Evolutionary conservation across 2,113 vertebrate species (phyloP).

Genomic region (Propithecus coquereli): DNA sequence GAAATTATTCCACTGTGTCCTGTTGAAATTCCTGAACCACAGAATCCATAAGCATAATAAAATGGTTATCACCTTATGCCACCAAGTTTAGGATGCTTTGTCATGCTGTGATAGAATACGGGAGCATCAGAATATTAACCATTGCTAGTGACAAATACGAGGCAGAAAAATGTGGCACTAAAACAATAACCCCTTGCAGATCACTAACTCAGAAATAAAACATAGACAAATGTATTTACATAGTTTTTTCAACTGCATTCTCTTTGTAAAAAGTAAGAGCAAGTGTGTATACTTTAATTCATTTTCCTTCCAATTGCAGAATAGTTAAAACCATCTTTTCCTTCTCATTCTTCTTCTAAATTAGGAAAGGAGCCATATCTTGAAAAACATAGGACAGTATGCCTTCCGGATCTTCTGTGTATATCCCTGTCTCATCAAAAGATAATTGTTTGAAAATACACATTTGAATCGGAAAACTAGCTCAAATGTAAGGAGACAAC

Average conservation of each 20-base stretch:
- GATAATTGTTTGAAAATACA: slow-evolving; percentile 53
- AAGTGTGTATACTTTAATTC: not conserved
- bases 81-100: not conserved
- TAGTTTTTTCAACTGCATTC: not conserved
- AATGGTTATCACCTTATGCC: not conserved
- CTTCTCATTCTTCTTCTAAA: not conserved
- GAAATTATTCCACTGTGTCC: not conserved
- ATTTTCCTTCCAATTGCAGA: not conserved
- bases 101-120: not conserved
- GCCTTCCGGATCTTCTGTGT: slow-evolving; percentile 19
- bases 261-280: slow-evolving; percentile 2
- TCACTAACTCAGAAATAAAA: not conserved
- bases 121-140: not conserved
- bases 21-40: not conserved
- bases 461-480: slow-evolving; percentile 31
- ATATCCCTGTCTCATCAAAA: slow-evolving; percentile 3
- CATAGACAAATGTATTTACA: not conserved
- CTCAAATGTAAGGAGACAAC: not conserved
- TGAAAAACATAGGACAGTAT: not conserved
- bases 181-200: not conserved
- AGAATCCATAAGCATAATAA: not conserved
- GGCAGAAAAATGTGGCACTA: not conserved
- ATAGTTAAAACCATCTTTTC: not conserved
- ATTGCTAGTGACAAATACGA: not conserved
- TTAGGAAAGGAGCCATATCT: slow-evolving; percentile 11